phyloP scores from a whole-genome alignment of 2,888 invertebrate genomes.

The Enchytraeus crypticus region DNA sequence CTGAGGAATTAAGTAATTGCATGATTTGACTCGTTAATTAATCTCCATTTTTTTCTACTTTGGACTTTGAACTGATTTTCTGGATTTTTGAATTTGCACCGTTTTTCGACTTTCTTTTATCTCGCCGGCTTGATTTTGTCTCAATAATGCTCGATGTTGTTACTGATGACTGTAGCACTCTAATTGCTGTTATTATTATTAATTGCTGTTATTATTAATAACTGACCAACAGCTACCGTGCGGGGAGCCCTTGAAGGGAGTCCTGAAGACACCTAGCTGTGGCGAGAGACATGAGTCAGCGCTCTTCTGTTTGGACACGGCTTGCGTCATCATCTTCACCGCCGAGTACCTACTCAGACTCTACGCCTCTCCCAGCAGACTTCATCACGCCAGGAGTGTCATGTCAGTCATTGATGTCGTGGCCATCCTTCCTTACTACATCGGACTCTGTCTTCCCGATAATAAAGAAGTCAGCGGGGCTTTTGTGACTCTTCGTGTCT shows the following conservation, averaged over 20 bases:
- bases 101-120: too few species aligned
- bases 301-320: conserved; percentile 98
- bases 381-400: conserved; percentile 92
- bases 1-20: too few species aligned
- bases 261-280: conserved; percentile 53
- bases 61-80: too few species aligned
- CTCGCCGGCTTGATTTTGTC: too few species aligned
- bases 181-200: too few species aligned
- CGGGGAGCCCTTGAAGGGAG: conserved; percentile 56
- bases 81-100: too few species aligned
- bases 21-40: too few species aligned
- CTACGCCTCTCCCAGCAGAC: conserved; percentile 87
- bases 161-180: too few species aligned
- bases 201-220: too few species aligned
- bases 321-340: conserved; percentile 99
- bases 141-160: too few species aligned
- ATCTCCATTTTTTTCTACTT: too few species aligned
- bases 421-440: conserved; percentile 97
- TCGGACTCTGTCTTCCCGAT: conserved; percentile 84
- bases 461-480: conserved; percentile 98
- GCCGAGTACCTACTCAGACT: conserved; percentile 77
- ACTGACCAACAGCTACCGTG: too few species aligned
- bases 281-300: conserved; percentile 86
- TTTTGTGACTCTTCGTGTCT: conserved; percentile 95
- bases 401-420: conserved; percentile 99